These are phyloP conservation scores for Oreohelix idahoensis DNA, from an alignment of 1,140 invertebrate genomes.

Conservation along the genomic window DNA sequence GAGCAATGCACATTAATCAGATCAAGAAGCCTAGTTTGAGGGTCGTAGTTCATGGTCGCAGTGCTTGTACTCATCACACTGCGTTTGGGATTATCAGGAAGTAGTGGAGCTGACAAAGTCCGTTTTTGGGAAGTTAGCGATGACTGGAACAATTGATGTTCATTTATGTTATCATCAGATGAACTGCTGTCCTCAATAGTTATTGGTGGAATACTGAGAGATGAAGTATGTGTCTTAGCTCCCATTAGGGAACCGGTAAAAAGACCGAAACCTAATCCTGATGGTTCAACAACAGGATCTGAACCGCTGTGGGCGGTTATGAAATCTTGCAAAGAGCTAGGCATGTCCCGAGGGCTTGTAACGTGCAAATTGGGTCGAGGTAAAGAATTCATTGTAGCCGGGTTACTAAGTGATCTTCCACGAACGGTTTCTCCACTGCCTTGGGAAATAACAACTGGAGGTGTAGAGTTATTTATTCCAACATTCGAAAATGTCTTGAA, in stretches of 20 bases:
- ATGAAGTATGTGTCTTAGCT: background rate
- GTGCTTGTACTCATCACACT: too few species aligned
- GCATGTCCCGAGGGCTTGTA: background rate
- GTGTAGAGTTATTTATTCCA: background rate
- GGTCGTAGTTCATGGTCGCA: background rate
- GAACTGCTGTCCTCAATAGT: slow-evolving; percentile 15
- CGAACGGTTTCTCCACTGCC: background rate
- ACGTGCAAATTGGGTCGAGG: background rate
- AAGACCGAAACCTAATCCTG: background rate
- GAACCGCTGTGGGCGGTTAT: background rate
- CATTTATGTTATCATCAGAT: slow-evolving; percentile 7
- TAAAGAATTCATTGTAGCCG: background rate
- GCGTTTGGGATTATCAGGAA: background rate
- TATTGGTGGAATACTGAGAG: background rate
- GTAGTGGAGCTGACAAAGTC: background rate
- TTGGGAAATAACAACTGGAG: background rate
- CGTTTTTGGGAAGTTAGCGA: background rate
- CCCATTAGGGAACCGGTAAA: background rate
- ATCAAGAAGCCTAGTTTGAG: background rate
- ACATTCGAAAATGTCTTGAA: background rate
- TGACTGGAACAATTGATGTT: slow-evolving; percentile 2
- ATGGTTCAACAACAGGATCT: too few species aligned
- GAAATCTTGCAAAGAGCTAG: background rate
- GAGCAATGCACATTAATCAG: background rate
- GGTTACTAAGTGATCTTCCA: slow-evolving; percentile 12